Conservation (phyloP, 1,140 invertebrate genomes). For the Drosophila punjabiensis region DNA sequence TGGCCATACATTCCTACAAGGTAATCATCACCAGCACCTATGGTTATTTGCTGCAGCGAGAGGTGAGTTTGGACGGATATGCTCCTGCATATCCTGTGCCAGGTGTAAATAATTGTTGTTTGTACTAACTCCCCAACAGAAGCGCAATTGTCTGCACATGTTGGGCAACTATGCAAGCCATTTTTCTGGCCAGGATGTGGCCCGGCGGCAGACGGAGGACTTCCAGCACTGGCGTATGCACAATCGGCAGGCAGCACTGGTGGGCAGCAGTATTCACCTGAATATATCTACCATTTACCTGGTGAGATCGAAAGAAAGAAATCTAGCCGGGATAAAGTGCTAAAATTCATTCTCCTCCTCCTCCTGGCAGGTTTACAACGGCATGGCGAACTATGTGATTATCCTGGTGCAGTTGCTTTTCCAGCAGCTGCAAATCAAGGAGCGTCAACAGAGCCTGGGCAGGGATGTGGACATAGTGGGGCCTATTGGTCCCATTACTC, state of each 20-base stretch:
- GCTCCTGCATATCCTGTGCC: too few relatives aligned
- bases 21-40: constrained; percentile 61
- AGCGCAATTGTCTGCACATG: constrained; percentile 57
- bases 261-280: constrained; percentile 48
- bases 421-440: constrained; percentile 63
- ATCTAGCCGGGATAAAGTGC: neutral
- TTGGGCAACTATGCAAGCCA: constrained; percentile 41
- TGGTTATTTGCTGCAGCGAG: constrained; percentile 60
- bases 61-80: constrained; percentile 45
- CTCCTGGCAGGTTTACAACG: constrained; percentile 59
- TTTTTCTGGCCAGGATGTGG: constrained; percentile 17
- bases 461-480: constrained; percentile 64
- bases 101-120: neutral
- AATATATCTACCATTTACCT: constrained; percentile 59
- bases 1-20: constrained; percentile 67
- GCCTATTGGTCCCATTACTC: constrained; percentile 23
- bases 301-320: constrained; percentile 38
- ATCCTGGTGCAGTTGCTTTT: constrained; percentile 75
- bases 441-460: constrained; percentile 11
- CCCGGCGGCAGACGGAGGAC: constrained; percentile 20
- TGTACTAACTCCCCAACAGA: constrained; percentile 35
- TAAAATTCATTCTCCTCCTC: neutral
- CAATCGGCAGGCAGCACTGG: constrained; percentile 46
- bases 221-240: constrained; percentile 78
- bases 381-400: constrained; percentile 71